These are phyloP conservation scores for Oligia strigilis DNA, from an alignment of 2,888 invertebrate genomes.

Conservation along the genomic window DNA sequence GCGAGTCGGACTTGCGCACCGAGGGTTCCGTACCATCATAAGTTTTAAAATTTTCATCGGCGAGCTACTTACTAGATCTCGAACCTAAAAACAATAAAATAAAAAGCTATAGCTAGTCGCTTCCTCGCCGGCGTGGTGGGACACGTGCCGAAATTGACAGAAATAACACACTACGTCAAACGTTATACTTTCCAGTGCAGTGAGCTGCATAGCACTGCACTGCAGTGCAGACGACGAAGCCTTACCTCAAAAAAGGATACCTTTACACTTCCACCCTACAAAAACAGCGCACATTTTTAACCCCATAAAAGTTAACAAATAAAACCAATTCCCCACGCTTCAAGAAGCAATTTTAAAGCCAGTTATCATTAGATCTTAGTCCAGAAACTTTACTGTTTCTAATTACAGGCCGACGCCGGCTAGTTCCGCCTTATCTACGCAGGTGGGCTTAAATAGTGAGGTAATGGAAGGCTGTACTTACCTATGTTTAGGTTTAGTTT, in stretches of 20 bases:
- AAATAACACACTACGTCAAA: neutral
- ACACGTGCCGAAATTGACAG: neutral
- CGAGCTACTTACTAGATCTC: too few species aligned
- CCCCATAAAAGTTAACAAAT: constrained; percentile 52
- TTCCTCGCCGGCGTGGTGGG: neutral
- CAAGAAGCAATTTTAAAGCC: constrained; percentile 65
- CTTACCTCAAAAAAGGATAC: neutral
- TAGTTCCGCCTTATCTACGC: constrained; percentile 64
- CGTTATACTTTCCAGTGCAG: neutral
- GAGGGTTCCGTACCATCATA: too few species aligned
- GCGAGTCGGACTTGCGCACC: too few species aligned
- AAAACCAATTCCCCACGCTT: constrained; percentile 56
- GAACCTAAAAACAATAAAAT: too few species aligned
- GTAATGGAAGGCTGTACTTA: constrained; percentile 54
- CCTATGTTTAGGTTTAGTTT: constrained; percentile 40
- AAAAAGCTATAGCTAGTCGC: too few species aligned
- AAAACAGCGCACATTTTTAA: constrained; percentile 24
- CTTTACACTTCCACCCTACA: constrained; percentile 9
- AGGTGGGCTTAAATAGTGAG: constrained; percentile 59
- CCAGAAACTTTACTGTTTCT: constrained; percentile 66
- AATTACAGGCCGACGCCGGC: constrained; percentile 60
- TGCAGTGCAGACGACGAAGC: neutral
- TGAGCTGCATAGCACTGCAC: neutral
- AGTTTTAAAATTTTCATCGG: too few species aligned
- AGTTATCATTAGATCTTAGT: constrained; percentile 64